Percentiles rank a stretch among this genome's conserved stretches.
These are phyloP conservation scores for Ranitomeya imitator DNA, from an alignment of 2,113 vertebrate genomes.

Conservation along the genomic window DNA sequence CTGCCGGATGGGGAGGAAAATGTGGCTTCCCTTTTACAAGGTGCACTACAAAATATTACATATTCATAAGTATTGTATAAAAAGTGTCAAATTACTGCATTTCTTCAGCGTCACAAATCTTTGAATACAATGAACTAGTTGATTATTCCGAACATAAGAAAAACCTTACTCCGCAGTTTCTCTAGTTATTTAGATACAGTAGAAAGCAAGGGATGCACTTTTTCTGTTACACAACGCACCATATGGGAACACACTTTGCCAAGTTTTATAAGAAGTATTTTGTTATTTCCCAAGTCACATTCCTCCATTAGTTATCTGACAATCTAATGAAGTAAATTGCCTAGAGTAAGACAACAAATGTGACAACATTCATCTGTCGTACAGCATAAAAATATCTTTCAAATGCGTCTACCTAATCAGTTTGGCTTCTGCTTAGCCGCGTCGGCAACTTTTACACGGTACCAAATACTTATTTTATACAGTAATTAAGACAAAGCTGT, in stretches of 20 bases:
- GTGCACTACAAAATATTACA: background rate
- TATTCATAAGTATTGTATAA: background rate
- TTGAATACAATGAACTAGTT: slow-evolving; percentile 11
- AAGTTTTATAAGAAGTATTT: slow-evolving; percentile 40
- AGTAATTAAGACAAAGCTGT: background rate
- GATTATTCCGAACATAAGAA: slow-evolving; percentile 17
- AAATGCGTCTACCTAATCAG: background rate
- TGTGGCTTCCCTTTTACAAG: background rate
- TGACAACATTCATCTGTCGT: background rate
- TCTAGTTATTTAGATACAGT: slow-evolving; percentile 38
- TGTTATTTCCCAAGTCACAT: slow-evolving; percentile 41
- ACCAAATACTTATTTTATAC: background rate
- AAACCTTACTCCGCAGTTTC: slow-evolving; percentile 25
- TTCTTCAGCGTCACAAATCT: background rate
- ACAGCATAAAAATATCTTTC: background rate
- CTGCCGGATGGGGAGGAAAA: no score
- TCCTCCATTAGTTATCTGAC: slow-evolving; percentile 25
- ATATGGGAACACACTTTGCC: slow-evolving; percentile 43
- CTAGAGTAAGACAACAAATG: slow-evolving; percentile 32
- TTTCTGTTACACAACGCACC: slow-evolving; percentile 30
- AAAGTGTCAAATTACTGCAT: background rate
- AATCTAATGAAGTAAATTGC: slow-evolving; percentile 38
- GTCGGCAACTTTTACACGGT: background rate
- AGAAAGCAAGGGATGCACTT: slow-evolving; percentile 50
- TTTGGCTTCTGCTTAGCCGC: background rate